Evolutionary conservation across 2,797 vertebrate genomes (phyloP).

Genomic region (Pangasius sanitwongsei): DNA sequence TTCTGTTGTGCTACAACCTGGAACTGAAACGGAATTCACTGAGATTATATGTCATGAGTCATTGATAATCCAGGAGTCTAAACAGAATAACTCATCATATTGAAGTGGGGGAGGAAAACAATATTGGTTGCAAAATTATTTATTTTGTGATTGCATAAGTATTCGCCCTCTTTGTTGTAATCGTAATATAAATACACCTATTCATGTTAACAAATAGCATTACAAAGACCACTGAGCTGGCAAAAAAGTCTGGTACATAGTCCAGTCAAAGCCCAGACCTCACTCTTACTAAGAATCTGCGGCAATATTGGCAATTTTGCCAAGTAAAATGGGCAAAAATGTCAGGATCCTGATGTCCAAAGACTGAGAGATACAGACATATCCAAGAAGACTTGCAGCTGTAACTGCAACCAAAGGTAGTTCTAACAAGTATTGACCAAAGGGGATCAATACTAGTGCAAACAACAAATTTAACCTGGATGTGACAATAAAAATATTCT

Average conservation of each 20-base stretch:
- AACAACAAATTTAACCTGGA: not conserved
- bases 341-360: not conserved
- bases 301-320: not conserved
- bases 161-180: not conserved
- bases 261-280: not conserved
- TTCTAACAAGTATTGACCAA: not conserved
- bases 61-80: no score
- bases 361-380: not conserved
- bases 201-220: not conserved
- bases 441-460: not conserved
- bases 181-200: not conserved
- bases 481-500: not conserved
- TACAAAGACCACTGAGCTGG: not conserved
- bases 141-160: not conserved
- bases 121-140: not conserved
- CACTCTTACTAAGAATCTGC: not conserved
- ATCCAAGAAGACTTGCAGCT: not conserved
- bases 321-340: not conserved
- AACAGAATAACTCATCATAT: not conserved
- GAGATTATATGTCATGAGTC: not conserved
- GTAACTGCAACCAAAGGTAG: not conserved
- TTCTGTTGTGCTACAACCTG: not conserved
- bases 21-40: not conserved
- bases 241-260: not conserved
- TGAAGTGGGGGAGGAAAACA: not conserved